Percentiles rank a stretch among this genome's conserved stretches.
phyloP scores from a whole-genome alignment of 2,888 invertebrate species.

The Caenorhabditis sp. region DNA sequence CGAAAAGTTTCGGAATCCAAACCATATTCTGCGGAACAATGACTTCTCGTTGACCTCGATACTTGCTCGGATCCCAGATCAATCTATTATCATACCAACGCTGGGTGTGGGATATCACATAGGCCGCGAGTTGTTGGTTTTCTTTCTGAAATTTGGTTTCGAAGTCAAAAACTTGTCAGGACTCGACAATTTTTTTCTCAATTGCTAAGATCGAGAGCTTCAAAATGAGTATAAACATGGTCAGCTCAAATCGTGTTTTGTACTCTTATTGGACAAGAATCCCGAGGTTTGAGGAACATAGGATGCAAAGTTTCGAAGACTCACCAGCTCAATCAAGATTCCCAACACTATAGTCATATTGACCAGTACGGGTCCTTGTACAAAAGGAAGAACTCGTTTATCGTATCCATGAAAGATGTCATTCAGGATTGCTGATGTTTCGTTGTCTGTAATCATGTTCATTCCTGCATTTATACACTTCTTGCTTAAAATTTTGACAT shows the following conservation, averaged over 20 bases:
- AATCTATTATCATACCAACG: constrained; percentile 72
- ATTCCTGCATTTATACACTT: no score
- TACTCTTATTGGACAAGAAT: no score
- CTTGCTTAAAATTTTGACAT: no score
- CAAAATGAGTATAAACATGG: no score
- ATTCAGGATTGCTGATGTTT: constrained; percentile 73
- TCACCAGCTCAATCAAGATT: constrained; percentile 80
- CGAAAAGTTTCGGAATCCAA: constrained; percentile 81
- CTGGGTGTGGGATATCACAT: constrained; percentile 79
- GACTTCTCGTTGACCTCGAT: constrained; percentile 71
- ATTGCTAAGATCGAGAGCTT: no score
- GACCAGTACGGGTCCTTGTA: constrained; percentile 77
- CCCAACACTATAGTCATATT: constrained; percentile 81
- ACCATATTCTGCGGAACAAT: constrained; percentile 78
- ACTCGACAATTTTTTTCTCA: no score
- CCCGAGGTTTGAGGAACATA: no score
- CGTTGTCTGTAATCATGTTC: constrained; percentile 73
- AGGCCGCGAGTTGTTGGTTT: constrained; percentile 79
- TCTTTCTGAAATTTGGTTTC: constrained; percentile 75
- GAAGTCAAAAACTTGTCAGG: no score
- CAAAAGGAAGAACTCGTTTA: constrained; percentile 77
- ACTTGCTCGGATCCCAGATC: constrained; percentile 70
- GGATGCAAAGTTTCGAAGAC: neutral
- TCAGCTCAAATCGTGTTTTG: no score
- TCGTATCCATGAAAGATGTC: constrained; percentile 78